Evolutionary conservation across 2,888 invertebrate genomes (phyloP).

Genomic region (Congeria kusceri): DNA sequence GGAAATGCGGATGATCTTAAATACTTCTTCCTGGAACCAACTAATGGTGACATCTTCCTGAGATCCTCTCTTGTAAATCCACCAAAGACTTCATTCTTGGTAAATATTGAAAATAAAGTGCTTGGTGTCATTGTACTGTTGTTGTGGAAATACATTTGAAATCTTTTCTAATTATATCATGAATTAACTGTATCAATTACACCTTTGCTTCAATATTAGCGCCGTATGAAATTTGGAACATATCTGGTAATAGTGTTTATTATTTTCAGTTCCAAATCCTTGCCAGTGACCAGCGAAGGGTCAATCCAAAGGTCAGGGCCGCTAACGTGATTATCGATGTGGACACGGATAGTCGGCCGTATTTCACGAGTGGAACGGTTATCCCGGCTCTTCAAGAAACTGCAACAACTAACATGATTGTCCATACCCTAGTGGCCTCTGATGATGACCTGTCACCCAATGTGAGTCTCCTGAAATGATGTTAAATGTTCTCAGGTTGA

Average conservation of each 20-base stretch:
- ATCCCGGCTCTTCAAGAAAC: constrained; percentile 54
- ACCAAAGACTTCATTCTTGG: constrained; percentile 26
- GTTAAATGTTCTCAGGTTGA: too few species aligned
- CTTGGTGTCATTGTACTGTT: too few species aligned
- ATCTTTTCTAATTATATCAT: too few species aligned
- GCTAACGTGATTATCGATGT: constrained; percentile 64
- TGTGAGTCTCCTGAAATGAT: too few species aligned
- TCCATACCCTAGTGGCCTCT: constrained; percentile 62
- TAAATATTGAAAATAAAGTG: constrained; percentile 1
- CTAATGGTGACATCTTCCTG: constrained; percentile 73
- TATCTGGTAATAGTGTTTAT: background rate
- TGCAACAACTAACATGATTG: constrained; percentile 30
- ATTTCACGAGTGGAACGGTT: constrained; percentile 48
- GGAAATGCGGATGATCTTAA: constrained; percentile 32
- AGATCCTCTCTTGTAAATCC: constrained; percentile 29
- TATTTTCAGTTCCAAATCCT: constrained; percentile 59
- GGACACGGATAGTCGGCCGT: constrained; percentile 62
- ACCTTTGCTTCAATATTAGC: too few species aligned
- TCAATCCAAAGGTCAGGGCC: constrained; percentile 44
- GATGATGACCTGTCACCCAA: constrained; percentile 62
- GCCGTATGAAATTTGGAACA: too few species aligned
- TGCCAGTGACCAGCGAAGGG: constrained; percentile 58
- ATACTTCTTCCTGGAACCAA: constrained; percentile 76
- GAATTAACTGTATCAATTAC: too few species aligned
- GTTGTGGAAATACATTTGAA: too few species aligned